Evolutionary conservation across 2,888 invertebrate genomes (phyloP), one percentile per base, ranked within the genome.

Genomic region (Arenicola marina): DNA sequence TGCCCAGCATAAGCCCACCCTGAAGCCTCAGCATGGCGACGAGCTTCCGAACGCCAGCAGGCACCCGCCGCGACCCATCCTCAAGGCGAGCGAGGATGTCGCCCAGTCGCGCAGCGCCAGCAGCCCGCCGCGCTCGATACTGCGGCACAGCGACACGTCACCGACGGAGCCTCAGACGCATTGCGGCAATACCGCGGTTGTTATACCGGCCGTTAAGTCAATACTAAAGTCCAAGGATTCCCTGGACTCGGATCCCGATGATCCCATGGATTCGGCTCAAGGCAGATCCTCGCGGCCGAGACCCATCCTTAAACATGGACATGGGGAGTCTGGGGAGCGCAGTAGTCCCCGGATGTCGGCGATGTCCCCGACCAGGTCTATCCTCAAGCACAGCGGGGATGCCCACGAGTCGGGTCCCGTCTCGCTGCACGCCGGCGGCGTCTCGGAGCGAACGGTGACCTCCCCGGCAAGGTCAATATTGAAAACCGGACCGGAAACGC

Each of bases 181-280:
- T 3, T 34, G 32, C 1, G 38, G 38, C 11, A 18, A 11, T 18
- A 38, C 18, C 38, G 18, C 38, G 11, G 38, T 38, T 15, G 18
- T 18, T 38, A 11, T n/a, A 24, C 51, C 48, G 4, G 45, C 58
- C n/a, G n/a, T n/a, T 7, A 34, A 15, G 15, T 44, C 62, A 33
- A 62, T 62, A n/a, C 55, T 62, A 45, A 62, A 62, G 28, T 44
- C 51, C 21, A 56, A 34, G 11, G 56, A 61, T n/a, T 56, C 43
- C 18, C 45, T 29, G 15, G 45, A 59, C 18, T 31, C 31, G 26
- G 59, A 59, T 18, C 59, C 58, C 24, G 48, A 48, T 48, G n/a
- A 24, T 24, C n/a, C 7, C 15, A 48, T 48, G 11, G 11, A 38
- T 38, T 38, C 38, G 11, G 18, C 48, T 11, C 18, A 24, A 24